Percentiles rank a stretch among this genome's conserved stretches.
These are phyloP conservation scores for Pelodytes ibericus DNA, from an alignment of 2,797 vertebrate species.

Conservation along the genomic window DNA sequence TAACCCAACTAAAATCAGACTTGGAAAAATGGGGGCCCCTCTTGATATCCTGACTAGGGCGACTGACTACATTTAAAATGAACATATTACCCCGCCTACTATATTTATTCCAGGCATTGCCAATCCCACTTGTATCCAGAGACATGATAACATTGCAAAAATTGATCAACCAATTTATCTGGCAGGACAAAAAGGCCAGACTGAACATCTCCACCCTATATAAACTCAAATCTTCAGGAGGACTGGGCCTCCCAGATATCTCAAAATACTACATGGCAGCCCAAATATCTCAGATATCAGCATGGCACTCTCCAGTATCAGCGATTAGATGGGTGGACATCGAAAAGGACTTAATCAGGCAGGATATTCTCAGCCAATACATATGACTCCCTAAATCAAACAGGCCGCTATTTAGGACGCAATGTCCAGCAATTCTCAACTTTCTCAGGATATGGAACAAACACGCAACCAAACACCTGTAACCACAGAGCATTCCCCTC, in stretches of 20 bases:
- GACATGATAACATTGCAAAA: neutral
- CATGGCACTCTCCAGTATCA: neutral
- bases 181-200: neutral
- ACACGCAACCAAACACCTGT: neutral
- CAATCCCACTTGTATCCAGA: accelerated
- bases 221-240: neutral
- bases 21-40: no score
- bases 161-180: neutral
- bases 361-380: neutral
- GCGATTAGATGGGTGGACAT: accelerated
- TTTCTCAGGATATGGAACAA: neutral
- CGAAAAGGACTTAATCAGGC: accelerated
- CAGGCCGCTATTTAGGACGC: neutral
- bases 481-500: neutral
- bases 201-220: accelerated
- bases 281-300: neutral
- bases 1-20: no score
- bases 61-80: neutral
- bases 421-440: neutral
- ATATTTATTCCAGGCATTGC: neutral
- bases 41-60: neutral
- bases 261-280: neutral
- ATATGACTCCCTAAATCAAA: neutral
- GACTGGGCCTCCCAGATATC: neutral
- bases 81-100: neutral